Conservation (phyloP, 2,888 invertebrate genomes). For the Scelioninae gen. 1 region DNA sequence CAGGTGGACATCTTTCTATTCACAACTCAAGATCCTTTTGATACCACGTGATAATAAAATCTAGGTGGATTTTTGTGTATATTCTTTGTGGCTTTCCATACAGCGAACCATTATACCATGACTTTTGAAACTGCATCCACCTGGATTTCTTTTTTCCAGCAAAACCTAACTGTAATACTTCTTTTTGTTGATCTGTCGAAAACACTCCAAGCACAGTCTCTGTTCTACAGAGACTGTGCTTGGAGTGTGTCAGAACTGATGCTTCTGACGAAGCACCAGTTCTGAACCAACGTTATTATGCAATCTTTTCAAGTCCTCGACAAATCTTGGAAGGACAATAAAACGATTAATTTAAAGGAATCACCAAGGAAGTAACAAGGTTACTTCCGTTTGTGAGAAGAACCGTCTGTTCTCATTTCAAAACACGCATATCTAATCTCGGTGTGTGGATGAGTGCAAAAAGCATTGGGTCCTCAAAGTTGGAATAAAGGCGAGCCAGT, state of each 20-base stretch:
- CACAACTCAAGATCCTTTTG: conserved; percentile 14
- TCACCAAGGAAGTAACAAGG: conserved; percentile 8
- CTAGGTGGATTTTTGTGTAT: conserved; percentile 25
- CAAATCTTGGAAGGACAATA: background rate
- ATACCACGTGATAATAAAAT: conserved; percentile 20
- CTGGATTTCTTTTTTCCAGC: conserved; percentile 36
- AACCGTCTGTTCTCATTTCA: too few relatives aligned
- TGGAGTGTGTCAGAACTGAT: too few relatives aligned
- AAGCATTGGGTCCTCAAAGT: conserved; percentile 16
- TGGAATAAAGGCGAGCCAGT: conserved; percentile 42
- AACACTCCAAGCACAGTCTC: background rate
- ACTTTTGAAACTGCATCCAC: conserved; percentile 58
- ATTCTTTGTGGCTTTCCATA: conserved; percentile 23
- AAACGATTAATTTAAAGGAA: conserved; percentile 11
- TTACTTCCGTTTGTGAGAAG: conserved; percentile 10
- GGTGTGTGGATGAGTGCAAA: conserved; percentile 36
- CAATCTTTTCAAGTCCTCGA: conserved; percentile 1
- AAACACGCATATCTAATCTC: conserved; percentile 50
- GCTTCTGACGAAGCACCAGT: background rate
- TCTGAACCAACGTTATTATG: conserved; percentile 12
- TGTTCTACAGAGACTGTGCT: too few relatives aligned
- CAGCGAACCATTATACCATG: conserved; percentile 35
- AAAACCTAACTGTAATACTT: conserved; percentile 18
- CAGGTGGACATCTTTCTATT: conserved; percentile 35
- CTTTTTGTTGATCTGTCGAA: conserved; percentile 26